Evolutionary conservation across 2,113 vertebrate genomes (phyloP), one percentile per base, ranked within the genome.

Genomic region (Carassius carassius): DNA sequence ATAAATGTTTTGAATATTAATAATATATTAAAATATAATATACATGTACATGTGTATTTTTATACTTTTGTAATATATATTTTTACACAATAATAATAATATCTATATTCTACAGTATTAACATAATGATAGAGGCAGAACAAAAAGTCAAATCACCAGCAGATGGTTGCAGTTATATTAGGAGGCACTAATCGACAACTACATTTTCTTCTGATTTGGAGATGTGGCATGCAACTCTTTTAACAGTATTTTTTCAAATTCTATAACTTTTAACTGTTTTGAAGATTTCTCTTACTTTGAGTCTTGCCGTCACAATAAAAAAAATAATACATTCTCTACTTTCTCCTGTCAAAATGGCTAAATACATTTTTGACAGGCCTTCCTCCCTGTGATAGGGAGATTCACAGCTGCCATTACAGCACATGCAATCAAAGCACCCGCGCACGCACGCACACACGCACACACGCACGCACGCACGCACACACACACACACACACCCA

Each of bases 361-460:
- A 81, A 80, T 62, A 37, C 58, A 23, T 85, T 79, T 78, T 74
- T 83, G 69, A 74, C 14, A 62, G n/a, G 16, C 44, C 19, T 49
- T 14, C 29, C 19, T 77, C 23, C 47, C 56, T 16, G 6, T 41
- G 23, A 47, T 47, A 58, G 21, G 60, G 37, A 85, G 67, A 85
- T 44, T 78, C 58, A 32, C 32, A 72, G 44, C 75, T 69, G 76
- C 60, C 70, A 79, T 85, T 85, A 79, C 16, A 70, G 16, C 51
- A 60, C 32, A 67, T 21, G 49, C 51, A 79, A 25, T 84, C 74
- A 35, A 70, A 65, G 23, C 29, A 29, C 29, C 1, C 29, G 2
- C 29, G 2, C 29, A 29, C 10, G 16, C 21, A 3, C 76, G 8
- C 54, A 56, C 25, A 23, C 25, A 8, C 17, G n/a, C 37, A 37